Evolutionary conservation across 2,888 invertebrate species (phyloP).

Genomic region (Catocala nupta): DNA sequence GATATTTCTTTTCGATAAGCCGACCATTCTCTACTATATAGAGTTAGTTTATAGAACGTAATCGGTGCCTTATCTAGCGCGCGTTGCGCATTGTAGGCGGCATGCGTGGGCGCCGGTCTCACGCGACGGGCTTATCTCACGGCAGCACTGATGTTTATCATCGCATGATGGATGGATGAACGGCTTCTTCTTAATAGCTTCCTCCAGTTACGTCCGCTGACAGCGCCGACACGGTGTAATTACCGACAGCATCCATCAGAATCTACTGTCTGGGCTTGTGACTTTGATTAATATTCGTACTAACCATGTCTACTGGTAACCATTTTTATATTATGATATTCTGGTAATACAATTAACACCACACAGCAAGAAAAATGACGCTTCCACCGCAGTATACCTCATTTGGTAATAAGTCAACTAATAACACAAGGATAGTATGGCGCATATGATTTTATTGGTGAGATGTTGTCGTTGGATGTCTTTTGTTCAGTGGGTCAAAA

Average conservation of each 20-base stretch:
- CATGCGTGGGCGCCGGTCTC: constrained; percentile 52
- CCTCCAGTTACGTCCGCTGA: constrained; percentile 48
- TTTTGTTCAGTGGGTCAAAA: too few relatives aligned
- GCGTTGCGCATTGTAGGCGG: constrained; percentile 44
- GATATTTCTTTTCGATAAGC: not conserved
- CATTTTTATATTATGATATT: too few relatives aligned
- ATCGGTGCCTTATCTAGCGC: constrained; percentile 46
- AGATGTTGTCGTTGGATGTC: too few relatives aligned
- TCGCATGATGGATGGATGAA: constrained; percentile 67
- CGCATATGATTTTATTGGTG: too few relatives aligned
- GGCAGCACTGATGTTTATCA: constrained; percentile 71
- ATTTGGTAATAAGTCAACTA: too few relatives aligned
- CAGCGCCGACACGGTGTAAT: constrained; percentile 47
- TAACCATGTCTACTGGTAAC: not conserved
- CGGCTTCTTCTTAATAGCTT: constrained; percentile 50
- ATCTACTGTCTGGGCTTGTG: constrained; percentile 45
- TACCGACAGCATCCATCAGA: constrained; percentile 46
- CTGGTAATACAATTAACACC: too few relatives aligned
- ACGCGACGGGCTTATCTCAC: constrained; percentile 54
- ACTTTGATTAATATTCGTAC: constrained; percentile 38
- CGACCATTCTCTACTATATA: constrained; percentile 16
- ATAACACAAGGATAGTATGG: too few relatives aligned
- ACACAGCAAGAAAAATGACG: too few relatives aligned
- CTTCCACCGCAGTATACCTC: too few relatives aligned
- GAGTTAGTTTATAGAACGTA: constrained; percentile 25